Percentiles rank a stretch among this genome's conserved stretches.
phyloP scores from a whole-genome alignment of 2,888 invertebrate genomes.

The Epistrophe eligans region DNA sequence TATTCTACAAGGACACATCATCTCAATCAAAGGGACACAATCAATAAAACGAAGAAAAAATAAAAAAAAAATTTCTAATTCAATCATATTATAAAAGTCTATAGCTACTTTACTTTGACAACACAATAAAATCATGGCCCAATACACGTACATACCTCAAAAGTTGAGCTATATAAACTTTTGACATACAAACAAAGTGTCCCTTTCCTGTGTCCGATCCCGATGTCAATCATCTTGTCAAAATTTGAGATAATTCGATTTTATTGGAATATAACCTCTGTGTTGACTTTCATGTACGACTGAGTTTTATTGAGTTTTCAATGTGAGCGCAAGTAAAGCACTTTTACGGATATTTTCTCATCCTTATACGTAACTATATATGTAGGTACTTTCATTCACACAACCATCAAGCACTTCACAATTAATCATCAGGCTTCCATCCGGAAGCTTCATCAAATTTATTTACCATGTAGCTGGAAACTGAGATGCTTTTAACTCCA shows the following conservation, averaged over 20 bases:
- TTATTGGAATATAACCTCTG: conserved; percentile 42
- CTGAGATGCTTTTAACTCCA: not conserved
- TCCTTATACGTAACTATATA: not conserved
- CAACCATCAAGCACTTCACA: conserved; percentile 62
- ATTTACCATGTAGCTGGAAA: conserved; percentile 63
- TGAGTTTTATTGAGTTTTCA: conserved; percentile 49
- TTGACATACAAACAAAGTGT: conserved; percentile 20
- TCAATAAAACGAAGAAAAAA: conserved; percentile 8
- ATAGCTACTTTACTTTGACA: not conserved
- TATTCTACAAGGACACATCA: not conserved
- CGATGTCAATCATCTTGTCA: conserved; percentile 10
- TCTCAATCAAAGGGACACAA: conserved; percentile 14
- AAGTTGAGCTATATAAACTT: conserved; percentile 23
- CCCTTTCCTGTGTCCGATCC: not conserved
- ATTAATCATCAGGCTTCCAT: conserved; percentile 71
- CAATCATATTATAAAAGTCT: conserved; percentile 27
- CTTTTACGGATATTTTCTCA: conserved; percentile 22
- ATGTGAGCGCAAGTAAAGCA: conserved; percentile 21
- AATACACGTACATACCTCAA: conserved; percentile 13
- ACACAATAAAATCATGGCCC: conserved; percentile 20
- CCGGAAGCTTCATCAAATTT: conserved; percentile 74
- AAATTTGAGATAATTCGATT: conserved; percentile 39
- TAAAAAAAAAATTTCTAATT: conserved; percentile 16
- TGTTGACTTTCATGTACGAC: conserved; percentile 28
- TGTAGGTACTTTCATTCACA: conserved; percentile 18